phyloP scores from a whole-genome alignment of 1,140 invertebrate genomes.

The Anoplophora glabripennis region DNA sequence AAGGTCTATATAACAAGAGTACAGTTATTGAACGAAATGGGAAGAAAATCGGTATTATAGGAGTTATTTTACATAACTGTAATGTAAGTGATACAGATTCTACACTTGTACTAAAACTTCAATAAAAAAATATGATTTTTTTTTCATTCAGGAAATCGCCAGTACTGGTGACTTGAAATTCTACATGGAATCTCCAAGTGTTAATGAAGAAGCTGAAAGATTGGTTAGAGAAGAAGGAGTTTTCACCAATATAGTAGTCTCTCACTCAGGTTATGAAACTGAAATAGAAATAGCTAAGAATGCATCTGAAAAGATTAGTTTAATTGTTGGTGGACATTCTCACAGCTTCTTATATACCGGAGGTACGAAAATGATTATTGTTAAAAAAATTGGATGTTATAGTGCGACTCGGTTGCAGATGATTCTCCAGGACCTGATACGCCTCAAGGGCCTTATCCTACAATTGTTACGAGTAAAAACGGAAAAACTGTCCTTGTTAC shows the following conservation, averaged over 20 bases:
- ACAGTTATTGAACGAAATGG: conserved; percentile 57
- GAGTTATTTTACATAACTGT: conserved; percentile 56
- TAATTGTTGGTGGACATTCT: conserved; percentile 82
- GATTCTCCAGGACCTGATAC: conserved; percentile 46
- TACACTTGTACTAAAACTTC: not conserved
- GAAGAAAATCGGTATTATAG: conserved; percentile 74
- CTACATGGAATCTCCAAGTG: conserved; percentile 49
- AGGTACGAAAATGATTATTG: conserved; percentile 6
- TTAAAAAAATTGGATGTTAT: not conserved
- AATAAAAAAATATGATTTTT: not conserved
- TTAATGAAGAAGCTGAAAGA: conserved; percentile 40
- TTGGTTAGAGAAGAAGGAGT: conserved; percentile 42
- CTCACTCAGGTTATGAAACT: conserved; percentile 57
- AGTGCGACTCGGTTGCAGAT: conserved; percentile 17
- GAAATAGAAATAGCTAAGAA: conserved; percentile 64
- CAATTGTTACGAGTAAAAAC: conserved; percentile 40
- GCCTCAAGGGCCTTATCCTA: conserved; percentile 55
- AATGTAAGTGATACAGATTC: not conserved
- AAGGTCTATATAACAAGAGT: conserved; percentile 60
- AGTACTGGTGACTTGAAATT: conserved; percentile 48
- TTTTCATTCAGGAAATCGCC: conserved; percentile 15
- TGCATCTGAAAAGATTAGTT: conserved; percentile 60
- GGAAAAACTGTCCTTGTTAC: conserved; percentile 65
- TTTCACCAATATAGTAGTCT: conserved; percentile 51
- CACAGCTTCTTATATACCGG: conserved; percentile 55